A percentile compares a stretch with the other conserved stretches of the same genome.
Evolutionary conservation across 1,140 invertebrate species (phyloP).

Genomic region (Temnothorax curvispinosus): DNA sequence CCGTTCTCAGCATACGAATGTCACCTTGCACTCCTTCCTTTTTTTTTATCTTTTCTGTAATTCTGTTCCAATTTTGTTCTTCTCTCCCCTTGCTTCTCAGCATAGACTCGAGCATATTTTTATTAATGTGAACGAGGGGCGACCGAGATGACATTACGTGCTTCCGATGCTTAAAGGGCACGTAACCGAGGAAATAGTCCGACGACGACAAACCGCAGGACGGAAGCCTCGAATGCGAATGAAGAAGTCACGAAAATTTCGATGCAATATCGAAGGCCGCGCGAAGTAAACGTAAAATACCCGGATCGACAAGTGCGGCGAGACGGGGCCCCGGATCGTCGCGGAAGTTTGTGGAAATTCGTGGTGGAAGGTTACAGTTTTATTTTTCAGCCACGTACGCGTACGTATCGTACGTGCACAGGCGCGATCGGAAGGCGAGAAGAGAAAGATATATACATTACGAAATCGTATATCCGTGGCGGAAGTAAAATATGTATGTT

Average conservation of each 20-base stretch:
- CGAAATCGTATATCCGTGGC: conserved; percentile 15
- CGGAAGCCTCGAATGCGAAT: conserved; percentile 9
- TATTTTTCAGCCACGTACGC: conserved; percentile 24
- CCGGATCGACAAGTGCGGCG: neutral
- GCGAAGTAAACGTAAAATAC: conserved; percentile 16
- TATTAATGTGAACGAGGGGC: conserved; percentile 11
- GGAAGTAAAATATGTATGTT: conserved; percentile 38
- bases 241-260: conserved; percentile 13
- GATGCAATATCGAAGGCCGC: neutral
- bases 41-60: neutral
- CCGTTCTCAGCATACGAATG: neutral
- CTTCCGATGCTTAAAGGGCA: neutral
- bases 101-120: neutral
- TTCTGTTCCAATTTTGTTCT: neutral
- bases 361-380: neutral
- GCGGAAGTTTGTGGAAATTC: conserved; percentile 30
- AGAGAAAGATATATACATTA: neutral
- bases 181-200: neutral
- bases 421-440: neutral
- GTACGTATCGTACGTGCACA: too few relatives aligned
- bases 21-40: neutral
- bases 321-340: neutral
- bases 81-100: neutral
- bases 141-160: neutral
- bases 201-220: neutral